A percentile compares a stretch with the other conserved stretches of the same genome.
phyloP scores from a whole-genome alignment of 1,140 invertebrate genomes.

The Heliconius hermathena region DNA sequence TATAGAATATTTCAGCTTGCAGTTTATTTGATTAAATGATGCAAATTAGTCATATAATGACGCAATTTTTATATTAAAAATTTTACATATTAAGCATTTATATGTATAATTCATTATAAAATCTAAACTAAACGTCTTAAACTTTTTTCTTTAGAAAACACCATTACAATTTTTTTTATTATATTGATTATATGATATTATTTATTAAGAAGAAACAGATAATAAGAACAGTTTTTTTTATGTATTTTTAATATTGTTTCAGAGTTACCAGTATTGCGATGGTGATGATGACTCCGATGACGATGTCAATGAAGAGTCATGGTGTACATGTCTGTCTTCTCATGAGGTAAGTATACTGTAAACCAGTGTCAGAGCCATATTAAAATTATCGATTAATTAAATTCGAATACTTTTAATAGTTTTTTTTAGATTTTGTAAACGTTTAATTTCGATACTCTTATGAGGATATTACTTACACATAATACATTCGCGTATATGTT shows the following conservation, averaged over 20 bases:
- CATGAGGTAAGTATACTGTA: conserved; percentile 55
- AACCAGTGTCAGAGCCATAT: neutral
- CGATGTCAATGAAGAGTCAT: conserved; percentile 58
- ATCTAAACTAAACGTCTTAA: no score
- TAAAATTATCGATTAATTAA: no score
- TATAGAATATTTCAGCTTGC: neutral
- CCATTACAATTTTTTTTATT: neutral
- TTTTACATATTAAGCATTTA: no score
- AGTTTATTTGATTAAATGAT: neutral
- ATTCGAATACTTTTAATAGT: no score
- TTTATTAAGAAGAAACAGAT: neutral
- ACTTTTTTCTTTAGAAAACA: no score
- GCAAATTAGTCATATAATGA: neutral
- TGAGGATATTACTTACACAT: no score
- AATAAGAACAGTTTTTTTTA: neutral
- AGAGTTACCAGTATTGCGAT: conserved; percentile 62
- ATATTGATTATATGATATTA: no score
- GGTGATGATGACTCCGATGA: conserved; percentile 67
- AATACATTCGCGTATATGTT: no score
- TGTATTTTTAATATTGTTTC: conserved; percentile 30
- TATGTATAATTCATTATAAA: neutral
- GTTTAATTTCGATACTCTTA: no score
- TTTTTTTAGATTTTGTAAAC: no score
- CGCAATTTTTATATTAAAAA: neutral
- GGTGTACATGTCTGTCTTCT: conserved; percentile 72